Base-by-base conservation (phyloP, 2,888 invertebrate genomes). In the Megaustenia siamemsis region DNA sequence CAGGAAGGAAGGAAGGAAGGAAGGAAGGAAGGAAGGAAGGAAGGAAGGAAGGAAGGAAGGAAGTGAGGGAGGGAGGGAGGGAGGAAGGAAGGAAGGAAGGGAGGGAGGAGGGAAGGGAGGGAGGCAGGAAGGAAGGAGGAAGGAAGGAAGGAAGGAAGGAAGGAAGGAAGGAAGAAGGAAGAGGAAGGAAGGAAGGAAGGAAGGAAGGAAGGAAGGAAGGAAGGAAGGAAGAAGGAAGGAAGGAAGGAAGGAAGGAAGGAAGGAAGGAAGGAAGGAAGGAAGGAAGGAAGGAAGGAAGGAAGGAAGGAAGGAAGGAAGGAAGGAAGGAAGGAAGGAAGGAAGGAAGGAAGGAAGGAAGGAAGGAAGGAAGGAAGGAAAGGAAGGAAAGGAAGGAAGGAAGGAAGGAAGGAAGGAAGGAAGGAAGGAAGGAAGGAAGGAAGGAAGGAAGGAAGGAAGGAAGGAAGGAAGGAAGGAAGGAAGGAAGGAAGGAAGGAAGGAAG, bases 71-170 rank as follows among this genome's bases (percentile, higher is more conserved):
- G 35, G 18, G 68, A 18, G 32, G 68, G 32, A 18, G 68, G 18
- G 32, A 10, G 68, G 5, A 32, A 5, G 32, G 24, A 24, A 56
- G 18, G 18, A 2, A 40, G 45, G 12, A 8, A n/a, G 75, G 63
- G 18, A 63, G 56, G 60, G 63, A 60, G 78, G 60, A 40, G 63
- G 60, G 63, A 49, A 40, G 66, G 43, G 28, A 38, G 68, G 45
- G 43, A 79, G 79, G 43, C 4, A 40, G 32, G 32, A 45, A 28
- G 1, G n/a, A 32, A 43, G 35, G 21, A 28, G 69, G n/a, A 32
- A 24, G n/a, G 28, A n/a, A 28, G 28, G 63, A 24, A n/a, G 24
- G 63, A 63, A 24, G 28, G 24, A n/a, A 24, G 24, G 28, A 28
- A 28, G 28, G 28, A 28, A n/a, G 28, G 28, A 28, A n/a, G 28